Evolutionary conservation across 1,140 invertebrate species (phyloP).

Genomic region (Muscidifurax raptorellus): DNA sequence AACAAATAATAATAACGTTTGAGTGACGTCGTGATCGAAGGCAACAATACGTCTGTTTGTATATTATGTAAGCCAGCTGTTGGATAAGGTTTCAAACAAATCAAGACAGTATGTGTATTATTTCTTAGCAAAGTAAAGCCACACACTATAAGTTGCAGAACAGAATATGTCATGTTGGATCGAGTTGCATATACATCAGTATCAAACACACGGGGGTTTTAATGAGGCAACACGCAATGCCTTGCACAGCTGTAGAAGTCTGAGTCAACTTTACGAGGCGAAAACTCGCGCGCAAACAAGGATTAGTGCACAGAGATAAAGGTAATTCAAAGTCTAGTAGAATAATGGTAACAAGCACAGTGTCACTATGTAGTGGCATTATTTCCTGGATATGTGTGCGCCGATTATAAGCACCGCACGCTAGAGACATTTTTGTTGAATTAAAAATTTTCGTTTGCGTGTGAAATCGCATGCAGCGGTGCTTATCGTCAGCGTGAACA

Average conservation of each 20-base stretch:
- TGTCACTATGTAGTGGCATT: conserved; percentile 8
- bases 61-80: neutral
- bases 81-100: neutral
- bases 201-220: neutral
- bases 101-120: neutral
- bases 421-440: neutral
- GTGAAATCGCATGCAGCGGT: neutral
- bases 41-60: neutral
- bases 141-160: conserved; percentile 7
- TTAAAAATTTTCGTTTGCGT: neutral
- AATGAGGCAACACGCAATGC: neutral
- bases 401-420: neutral
- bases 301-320: conserved; percentile 27
- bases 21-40: neutral
- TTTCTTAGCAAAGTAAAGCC: conserved; percentile 25
- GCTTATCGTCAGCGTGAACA: neutral
- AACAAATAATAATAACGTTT: neutral
- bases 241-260: neutral
- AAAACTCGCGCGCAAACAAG: neutral
- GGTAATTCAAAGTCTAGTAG: conserved; percentile 32
- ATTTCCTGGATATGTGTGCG: neutral
- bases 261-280: too few relatives aligned
- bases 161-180: conserved; percentile 1
- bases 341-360: conserved; percentile 33
- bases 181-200: neutral